Conservation (phyloP, 2,797 vertebrate species). For the Chelon labrosus region DNA sequence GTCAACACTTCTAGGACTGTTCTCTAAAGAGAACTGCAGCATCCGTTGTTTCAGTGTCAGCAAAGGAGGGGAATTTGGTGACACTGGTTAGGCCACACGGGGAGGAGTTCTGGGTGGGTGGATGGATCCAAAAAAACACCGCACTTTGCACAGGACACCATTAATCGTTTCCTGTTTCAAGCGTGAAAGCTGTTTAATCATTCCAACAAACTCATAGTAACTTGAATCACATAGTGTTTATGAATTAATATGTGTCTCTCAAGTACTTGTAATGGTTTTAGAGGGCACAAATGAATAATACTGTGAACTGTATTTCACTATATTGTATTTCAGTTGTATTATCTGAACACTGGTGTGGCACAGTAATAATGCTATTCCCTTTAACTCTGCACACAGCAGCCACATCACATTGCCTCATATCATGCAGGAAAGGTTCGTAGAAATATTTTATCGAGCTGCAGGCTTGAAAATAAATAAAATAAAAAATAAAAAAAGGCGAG, state of each 20-base stretch:
- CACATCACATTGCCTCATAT: not conserved
- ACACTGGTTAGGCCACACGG: too few relatives aligned
- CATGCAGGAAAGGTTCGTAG: not conserved
- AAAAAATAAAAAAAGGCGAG: not conserved
- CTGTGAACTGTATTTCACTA: too few relatives aligned
- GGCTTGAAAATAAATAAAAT: not conserved
- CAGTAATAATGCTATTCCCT: too few relatives aligned
- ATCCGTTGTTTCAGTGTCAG: not conserved
- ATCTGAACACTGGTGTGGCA: too few relatives aligned
- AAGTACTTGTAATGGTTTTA: too few relatives aligned
- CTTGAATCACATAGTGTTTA: not conserved
- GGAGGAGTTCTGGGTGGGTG: not conserved
- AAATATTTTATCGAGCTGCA: not conserved
- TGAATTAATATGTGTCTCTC: too few relatives aligned
- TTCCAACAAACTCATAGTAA: not conserved
- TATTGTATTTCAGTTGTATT: too few relatives aligned
- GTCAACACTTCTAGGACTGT: not conserved
- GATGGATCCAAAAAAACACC: slow-evolving; percentile 11
- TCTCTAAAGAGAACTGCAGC: not conserved
- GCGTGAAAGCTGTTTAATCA: not conserved
- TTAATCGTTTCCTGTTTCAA: slow-evolving; percentile 5
- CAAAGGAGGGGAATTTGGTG: not conserved
- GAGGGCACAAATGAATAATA: too few relatives aligned
- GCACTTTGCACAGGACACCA: not conserved
- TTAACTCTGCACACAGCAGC: too few relatives aligned